Evolutionary conservation across 2,113 vertebrate genomes (phyloP).

Genomic region (Ctenomys sociabilis): DNA sequence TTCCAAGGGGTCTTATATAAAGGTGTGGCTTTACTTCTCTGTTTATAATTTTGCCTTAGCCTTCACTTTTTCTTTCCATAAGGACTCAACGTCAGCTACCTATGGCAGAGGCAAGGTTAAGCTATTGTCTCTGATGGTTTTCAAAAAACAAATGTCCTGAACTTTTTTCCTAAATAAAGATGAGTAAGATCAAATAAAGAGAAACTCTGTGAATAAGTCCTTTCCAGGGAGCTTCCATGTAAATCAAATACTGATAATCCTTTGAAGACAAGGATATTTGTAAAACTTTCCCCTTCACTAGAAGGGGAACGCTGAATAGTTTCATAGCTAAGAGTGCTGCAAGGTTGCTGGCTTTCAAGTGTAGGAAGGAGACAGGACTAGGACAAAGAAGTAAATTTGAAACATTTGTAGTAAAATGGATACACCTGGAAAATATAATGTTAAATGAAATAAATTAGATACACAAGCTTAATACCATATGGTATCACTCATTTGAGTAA

Average conservation of each 20-base stretch:
- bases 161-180: slow-evolving; percentile 19
- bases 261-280: background rate
- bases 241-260: slow-evolving; percentile 40
- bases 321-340: slow-evolving; percentile 18
- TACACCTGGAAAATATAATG: background rate
- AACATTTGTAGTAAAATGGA: background rate
- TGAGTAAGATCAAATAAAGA: slow-evolving; percentile 48
- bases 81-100: slow-evolving; percentile 4
- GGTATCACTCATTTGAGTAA: background rate
- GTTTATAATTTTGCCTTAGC: background rate
- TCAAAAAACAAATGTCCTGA: slow-evolving; percentile 40
- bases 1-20: background rate
- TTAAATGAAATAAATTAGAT: background rate
- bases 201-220: slow-evolving; percentile 17
- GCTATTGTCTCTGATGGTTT: slow-evolving; percentile 39
- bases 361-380: background rate
- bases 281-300: background rate
- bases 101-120: slow-evolving; percentile 25
- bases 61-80: slow-evolving; percentile 47
- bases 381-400: background rate
- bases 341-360: slow-evolving; percentile 31
- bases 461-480: background rate
- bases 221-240: background rate
- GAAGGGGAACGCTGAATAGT: too few species aligned
- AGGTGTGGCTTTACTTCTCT: background rate